Evolutionary conservation across 2,888 invertebrate species (phyloP).

Genomic region (Ormyrus nitidulus): DNA sequence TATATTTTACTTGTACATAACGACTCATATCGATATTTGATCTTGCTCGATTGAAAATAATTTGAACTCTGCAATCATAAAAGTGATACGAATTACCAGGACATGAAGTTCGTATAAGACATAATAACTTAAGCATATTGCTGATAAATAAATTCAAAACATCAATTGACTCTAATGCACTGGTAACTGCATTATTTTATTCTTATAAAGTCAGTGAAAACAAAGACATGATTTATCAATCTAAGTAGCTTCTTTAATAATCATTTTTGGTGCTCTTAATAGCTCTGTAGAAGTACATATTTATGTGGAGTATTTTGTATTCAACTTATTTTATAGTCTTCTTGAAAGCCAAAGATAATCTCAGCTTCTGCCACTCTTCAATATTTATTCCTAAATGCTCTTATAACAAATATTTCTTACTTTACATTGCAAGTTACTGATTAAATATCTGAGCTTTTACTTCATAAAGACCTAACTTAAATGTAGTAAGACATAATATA

Average conservation of each 20-base stretch:
- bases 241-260: slow-evolving; percentile 45
- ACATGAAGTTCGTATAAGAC: slow-evolving; percentile 40
- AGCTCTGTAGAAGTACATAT: slow-evolving; percentile 59
- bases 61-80: slow-evolving; percentile 52
- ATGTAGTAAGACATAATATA: slow-evolving; percentile 1
- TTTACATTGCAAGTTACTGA: background rate
- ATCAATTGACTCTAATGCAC: slow-evolving; percentile 45
- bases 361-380: background rate
- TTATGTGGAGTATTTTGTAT: slow-evolving; percentile 46
- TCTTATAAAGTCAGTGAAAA: slow-evolving; percentile 37
- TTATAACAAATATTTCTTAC: background rate
- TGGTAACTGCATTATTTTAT: slow-evolving; percentile 40
- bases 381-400: background rate
- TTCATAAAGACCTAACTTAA: background rate
- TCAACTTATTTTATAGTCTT: slow-evolving; percentile 40
- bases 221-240: slow-evolving; percentile 34
- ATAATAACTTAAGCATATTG: slow-evolving; percentile 37
- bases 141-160: slow-evolving; percentile 46
- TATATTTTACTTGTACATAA: slow-evolving; percentile 55
- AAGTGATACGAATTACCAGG: slow-evolving; percentile 45
- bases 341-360: slow-evolving; percentile 45
- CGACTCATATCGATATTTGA: slow-evolving; percentile 40
- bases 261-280: slow-evolving; percentile 61
- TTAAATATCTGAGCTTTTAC: slow-evolving; percentile 12
- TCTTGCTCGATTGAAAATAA: slow-evolving; percentile 50